Percentiles rank a stretch among this genome's conserved stretches.
Evolutionary conservation across 2,797 vertebrate genomes (phyloP).

Genomic region (Spheniscus humboldti): DNA sequence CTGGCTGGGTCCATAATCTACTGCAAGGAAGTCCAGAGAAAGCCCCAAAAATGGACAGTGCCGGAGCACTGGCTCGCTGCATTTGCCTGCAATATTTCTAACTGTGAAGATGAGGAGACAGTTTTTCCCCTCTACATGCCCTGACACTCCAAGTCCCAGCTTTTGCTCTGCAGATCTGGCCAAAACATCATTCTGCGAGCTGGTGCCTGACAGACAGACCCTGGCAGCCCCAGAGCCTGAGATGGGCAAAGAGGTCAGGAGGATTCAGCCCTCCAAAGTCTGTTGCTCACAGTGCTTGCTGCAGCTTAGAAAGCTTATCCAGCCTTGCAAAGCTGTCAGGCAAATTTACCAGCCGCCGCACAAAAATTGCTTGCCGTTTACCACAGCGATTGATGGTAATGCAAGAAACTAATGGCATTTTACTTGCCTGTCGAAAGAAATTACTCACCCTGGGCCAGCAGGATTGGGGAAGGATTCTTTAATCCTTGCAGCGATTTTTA

Average conservation of each 20-base stretch:
- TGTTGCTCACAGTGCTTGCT: background rate
- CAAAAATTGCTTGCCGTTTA: slow-evolving; percentile 5
- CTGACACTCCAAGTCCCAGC: background rate
- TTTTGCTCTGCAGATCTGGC: background rate
- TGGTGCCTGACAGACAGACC: background rate
- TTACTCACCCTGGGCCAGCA: slow-evolving; percentile 9
- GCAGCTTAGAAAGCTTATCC: background rate
- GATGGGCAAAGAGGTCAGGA: background rate
- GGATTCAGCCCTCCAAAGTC: background rate
- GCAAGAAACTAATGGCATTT: slow-evolving; percentile 31
- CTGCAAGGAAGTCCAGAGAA: background rate
- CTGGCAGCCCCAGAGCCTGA: background rate
- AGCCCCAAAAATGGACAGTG: background rate
- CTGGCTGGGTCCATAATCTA: background rate
- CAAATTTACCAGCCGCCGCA: slow-evolving; percentile 40
- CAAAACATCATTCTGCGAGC: background rate
- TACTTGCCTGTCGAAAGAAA: slow-evolving; percentile 26
- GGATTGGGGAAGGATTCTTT: background rate
- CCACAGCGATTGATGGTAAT: slow-evolving; percentile 20
- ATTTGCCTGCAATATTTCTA: background rate
- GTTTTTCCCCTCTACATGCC: background rate
- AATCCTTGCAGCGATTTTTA: background rate
- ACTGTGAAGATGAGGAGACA: background rate
- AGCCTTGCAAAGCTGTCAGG: slow-evolving; percentile 41
- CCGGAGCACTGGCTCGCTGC: background rate